Conservation (phyloP, 2,888 invertebrate species). For the Bimastos eiseni region DNA sequence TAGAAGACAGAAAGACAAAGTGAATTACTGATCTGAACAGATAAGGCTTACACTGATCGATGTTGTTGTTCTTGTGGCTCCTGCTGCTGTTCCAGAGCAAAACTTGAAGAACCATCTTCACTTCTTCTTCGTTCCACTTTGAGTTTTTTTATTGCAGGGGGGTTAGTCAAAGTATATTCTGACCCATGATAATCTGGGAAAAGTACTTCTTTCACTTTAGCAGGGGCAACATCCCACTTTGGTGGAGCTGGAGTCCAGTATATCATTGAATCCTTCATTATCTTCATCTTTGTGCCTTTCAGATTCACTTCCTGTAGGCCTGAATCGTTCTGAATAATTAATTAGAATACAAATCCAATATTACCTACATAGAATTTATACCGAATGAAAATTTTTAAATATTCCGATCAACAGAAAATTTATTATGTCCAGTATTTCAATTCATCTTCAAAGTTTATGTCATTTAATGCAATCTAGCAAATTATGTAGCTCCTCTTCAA, state of each 20-base stretch:
- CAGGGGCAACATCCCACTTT: constrained; percentile 56
- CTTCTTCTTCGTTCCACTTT: neutral
- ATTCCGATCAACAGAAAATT: neutral
- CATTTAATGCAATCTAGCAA: too few species aligned
- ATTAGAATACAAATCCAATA: neutral
- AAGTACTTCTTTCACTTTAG: constrained; percentile 51
- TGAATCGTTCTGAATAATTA: neutral
- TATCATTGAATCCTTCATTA: constrained; percentile 53
- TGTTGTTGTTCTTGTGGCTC: neutral
- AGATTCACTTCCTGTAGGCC: constrained; percentile 35
- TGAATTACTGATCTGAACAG: neutral
- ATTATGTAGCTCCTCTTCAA: too few species aligned
- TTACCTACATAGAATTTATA: neutral
- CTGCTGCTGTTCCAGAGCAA: neutral
- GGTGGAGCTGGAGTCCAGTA: constrained; percentile 62
- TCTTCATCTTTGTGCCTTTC: constrained; percentile 48
- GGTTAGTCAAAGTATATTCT: constrained; percentile 25
- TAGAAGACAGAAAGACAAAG: neutral
- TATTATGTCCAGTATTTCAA: neutral
- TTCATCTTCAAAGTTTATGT: neutral
- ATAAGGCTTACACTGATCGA: neutral
- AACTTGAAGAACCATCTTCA: neutral
- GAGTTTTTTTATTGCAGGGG: neutral
- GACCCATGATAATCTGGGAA: constrained; percentile 54
- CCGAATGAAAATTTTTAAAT: neutral